Evolutionary conservation across 1,140 invertebrate species (phyloP), one percentile per base, ranked within the genome.

Genomic region (Drosophila busckii): DNA sequence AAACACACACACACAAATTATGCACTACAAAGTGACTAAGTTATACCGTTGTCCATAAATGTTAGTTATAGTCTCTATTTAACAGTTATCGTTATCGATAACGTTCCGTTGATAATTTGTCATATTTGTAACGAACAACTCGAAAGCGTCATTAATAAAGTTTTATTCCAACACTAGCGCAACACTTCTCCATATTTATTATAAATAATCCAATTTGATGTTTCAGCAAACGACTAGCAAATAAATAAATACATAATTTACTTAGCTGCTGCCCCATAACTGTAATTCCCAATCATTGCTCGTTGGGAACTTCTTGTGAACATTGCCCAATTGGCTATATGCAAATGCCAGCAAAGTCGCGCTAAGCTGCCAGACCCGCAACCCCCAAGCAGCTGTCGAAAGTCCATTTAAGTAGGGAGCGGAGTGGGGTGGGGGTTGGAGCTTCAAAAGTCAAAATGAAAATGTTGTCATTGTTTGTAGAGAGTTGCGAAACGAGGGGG

Each of bases 121-220:
- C 75, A 82, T 82, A 82, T 82, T 70, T 82, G 75, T 82, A 75
- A 82, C 61, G 76, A 49, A n/a, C n/a, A n/a, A n/a, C n/a, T 69
- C 62, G 53, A 58, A 78, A 75, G 45, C 82, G 65, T 58, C 45
- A 52, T 23, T 28, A 80, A 80, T 80, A 80, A 80, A 80, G 60
- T 70, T 80, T 59, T 65, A 64, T 63, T 80, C 52, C 65, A 69
- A 65, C 76, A 75, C 75, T 56, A 80, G 50, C 37, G 42, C 31
- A 31, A 41, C 22, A 54, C 17, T 8, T n/a, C 7, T 23, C 5
- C 1, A 22, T 19, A 12, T 1, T 15, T 8, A 38, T 9, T 4
- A 10, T 10, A 9, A 3, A 20, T 22, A 12, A 22, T 8, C 22
- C 19, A 20, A 13, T 15, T 15, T 31, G 28, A n/a, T n/a, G n/a